Base-by-base conservation (phyloP, 64 coral and sea anemone species). In the Hydrozoanthus tunicans region DNA sequence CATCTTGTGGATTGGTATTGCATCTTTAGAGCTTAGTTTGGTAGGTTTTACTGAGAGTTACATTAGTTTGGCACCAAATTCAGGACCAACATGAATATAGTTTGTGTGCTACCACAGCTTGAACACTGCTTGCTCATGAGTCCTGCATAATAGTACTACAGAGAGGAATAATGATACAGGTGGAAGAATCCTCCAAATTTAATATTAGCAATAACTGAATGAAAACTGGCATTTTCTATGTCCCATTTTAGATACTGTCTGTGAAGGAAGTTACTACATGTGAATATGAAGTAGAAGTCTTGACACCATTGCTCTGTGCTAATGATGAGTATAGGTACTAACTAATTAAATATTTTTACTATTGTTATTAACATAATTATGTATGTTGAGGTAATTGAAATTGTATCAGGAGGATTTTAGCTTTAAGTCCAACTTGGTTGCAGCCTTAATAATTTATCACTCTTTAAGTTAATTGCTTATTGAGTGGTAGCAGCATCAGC, bases 211-310 rank as follows among this genome's bases (percentile, higher is more conserved):
- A 5, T 15, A 68, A 71, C 5, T 71, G 7, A 71, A 24, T 7
- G 8, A 7, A 24, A 27, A 10, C 3, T 74, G 26, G 4, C 52
- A 6, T 14, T 59, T 7, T 9, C 14, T 24, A 23, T 2, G 6
- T 65, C 12, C 9, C 64, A 51, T 62, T 53, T 81, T 52, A 90
- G 89, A 90, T 90, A 14, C 23, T 90, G 59, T 90, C 89, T 90
- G 89, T 90, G 74, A 90, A 90, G 27, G 89, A 90, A 90, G 89
- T 90, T 9, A 90, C 89, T 66, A 90, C 89, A 25, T 90, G 89
- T 79, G 89, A 90, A 90, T 90, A 90, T 79, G 89, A 90, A 67
- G 89, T 90, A 59, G 89, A 90, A 27, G 89, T 90, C 5, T 78
- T 90, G 66, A 90, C 89, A 27, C 89, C 89, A 54, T 79, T 90